phyloP scores from a whole-genome alignment of 2,113 vertebrate genomes.

The Aythya baeri region DNA sequence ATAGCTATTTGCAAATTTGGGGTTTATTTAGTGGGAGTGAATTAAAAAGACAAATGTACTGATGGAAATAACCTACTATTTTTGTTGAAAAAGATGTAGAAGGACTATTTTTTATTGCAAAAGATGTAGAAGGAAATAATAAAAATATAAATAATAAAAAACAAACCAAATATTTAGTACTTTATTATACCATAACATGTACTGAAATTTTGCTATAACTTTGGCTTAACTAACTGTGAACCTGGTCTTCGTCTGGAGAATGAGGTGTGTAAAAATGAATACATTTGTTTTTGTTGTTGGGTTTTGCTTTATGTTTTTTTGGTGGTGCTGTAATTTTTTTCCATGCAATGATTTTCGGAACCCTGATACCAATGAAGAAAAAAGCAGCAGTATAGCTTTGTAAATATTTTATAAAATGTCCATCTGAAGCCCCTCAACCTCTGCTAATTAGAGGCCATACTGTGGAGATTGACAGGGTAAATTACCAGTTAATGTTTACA shows the following conservation, averaged over 20 bases:
- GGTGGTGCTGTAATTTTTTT: not conserved
- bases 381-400: conserved; percentile 36
- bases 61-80: not conserved
- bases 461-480: conserved; percentile 77
- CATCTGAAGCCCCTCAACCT: conserved; percentile 67
- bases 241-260: not conserved
- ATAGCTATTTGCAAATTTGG: not conserved
- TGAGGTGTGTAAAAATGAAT: not conserved
- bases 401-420: conserved; percentile 75
- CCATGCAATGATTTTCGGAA: conserved; percentile 15
- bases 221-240: not conserved
- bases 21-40: not conserved
- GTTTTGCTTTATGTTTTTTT: not conserved
- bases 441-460: conserved; percentile 75
- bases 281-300: not conserved
- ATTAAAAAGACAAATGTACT: not conserved
- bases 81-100: not conserved
- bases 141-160: not conserved
- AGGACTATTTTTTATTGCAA: not conserved
- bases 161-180: not conserved
- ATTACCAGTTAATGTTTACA: conserved; percentile 86
- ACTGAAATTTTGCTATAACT: not conserved
- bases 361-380: conserved; percentile 33
- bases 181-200: not conserved
- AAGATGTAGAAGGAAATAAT: not conserved